phyloP scores from a whole-genome alignment of 2,888 invertebrate species.

The Andricus quercusramuli region DNA sequence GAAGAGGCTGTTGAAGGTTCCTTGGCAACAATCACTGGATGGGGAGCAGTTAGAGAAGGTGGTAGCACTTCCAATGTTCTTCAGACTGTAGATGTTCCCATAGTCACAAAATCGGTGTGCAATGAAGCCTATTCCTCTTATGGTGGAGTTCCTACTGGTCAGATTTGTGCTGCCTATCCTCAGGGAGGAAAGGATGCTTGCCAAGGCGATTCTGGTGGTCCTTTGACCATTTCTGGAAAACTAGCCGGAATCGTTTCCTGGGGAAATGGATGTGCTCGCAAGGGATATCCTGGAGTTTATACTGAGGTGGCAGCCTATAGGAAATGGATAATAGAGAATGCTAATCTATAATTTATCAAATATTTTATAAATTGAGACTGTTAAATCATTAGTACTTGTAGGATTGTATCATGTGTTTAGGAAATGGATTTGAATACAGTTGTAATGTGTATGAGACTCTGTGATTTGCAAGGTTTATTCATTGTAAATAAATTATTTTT shows the following conservation, averaged over 20 bases:
- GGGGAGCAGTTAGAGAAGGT: conserved; percentile 61
- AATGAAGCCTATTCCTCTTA: conserved; percentile 76
- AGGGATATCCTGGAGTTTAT: conserved; percentile 77
- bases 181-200: conserved; percentile 80
- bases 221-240: conserved; percentile 76
- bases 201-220: conserved; percentile 81
- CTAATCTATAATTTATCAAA: conserved; percentile 44
- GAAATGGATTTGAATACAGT: too few relatives aligned
- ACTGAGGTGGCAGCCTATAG: conserved; percentile 80
- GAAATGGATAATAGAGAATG: conserved; percentile 54
- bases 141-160: conserved; percentile 68
- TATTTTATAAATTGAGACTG: too few relatives aligned
- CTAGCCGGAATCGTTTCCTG: conserved; percentile 80
- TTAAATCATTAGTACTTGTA: too few relatives aligned
- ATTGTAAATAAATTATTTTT: too few relatives aligned
- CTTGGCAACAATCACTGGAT: conserved; percentile 62
- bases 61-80: conserved; percentile 66
- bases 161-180: conserved; percentile 82
- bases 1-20: conserved; percentile 59
- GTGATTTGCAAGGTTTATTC: conserved; percentile 59
- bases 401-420: too few relatives aligned
- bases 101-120: conserved; percentile 80
- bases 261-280: conserved; percentile 81
- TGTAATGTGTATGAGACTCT: too few relatives aligned
- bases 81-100: conserved; percentile 81